Evolutionary conservation across 2,797 vertebrate genomes (phyloP).

Genomic region (Menidia menidia): DNA sequence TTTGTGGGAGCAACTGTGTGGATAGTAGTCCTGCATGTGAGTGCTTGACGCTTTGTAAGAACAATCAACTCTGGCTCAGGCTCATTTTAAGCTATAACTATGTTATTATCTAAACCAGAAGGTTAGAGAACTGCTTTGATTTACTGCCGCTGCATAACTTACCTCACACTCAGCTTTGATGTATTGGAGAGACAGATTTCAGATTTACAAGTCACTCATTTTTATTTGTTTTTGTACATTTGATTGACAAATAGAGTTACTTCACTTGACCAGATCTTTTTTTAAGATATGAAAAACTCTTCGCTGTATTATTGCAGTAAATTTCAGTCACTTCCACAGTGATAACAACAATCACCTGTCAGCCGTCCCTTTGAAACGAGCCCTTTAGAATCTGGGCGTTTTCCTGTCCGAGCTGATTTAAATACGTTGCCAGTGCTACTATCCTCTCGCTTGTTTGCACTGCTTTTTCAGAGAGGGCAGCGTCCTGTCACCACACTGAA

Average conservation of each 20-base stretch:
- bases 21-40: too few relatives aligned
- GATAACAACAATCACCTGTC: neutral
- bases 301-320: neutral
- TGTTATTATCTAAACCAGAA: too few relatives aligned
- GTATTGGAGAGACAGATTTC: too few relatives aligned
- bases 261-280: neutral
- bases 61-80: too few relatives aligned
- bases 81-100: too few relatives aligned
- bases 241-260: neutral
- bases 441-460: slow-evolving; percentile 8
- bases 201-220: neutral
- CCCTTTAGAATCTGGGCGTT: neutral
- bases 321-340: neutral
- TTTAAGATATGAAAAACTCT: neutral
- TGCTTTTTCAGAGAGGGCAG: slow-evolving; percentile 13
- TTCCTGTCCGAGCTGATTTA: neutral
- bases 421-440: neutral
- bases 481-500: slow-evolving; percentile 46
- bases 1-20: too few relatives aligned
- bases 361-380: neutral
- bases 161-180: too few relatives aligned
- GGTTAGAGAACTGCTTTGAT: too few relatives aligned
- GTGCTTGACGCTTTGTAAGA: too few relatives aligned
- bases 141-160: too few relatives aligned
- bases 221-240: neutral